A percentile compares a stretch with the other conserved stretches of the same genome.
phyloP scores from a whole-genome alignment of 2,113 vertebrate species.

The Dromaius novaehollandiae region DNA sequence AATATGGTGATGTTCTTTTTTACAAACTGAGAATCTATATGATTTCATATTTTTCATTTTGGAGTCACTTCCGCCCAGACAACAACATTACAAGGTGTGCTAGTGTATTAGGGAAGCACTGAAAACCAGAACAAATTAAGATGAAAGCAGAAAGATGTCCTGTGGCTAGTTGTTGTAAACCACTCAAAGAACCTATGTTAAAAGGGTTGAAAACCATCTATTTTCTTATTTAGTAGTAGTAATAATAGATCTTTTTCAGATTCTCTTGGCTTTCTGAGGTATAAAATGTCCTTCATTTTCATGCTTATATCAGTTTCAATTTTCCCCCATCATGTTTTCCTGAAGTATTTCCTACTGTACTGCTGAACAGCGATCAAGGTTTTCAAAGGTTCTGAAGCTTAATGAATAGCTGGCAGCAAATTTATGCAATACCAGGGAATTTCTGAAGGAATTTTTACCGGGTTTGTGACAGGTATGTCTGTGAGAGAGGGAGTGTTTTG shows the following conservation, averaged over 20 bases:
- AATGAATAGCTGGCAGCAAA: not conserved
- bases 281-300: not conserved
- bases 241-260: not conserved
- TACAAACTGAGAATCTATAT: too few relatives aligned
- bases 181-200: not conserved
- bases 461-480: not conserved
- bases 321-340: not conserved
- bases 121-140: not conserved
- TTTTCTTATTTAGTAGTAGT: not conserved
- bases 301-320: not conserved
- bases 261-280: not conserved
- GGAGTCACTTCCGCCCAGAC: not conserved
- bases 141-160: not conserved
- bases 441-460: not conserved
- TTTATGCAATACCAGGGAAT: not conserved
- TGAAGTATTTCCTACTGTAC: not conserved
- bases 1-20: not conserved
- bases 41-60: not conserved
- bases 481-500: not conserved
- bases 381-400: not conserved
- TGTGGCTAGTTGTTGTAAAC: not conserved
- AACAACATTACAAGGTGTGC: accelerated
- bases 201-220: not conserved
- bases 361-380: not conserved
- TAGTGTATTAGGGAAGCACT: not conserved